phyloP scores from a whole-genome alignment of 2,888 invertebrate species.

The Vesta saturnalis region DNA sequence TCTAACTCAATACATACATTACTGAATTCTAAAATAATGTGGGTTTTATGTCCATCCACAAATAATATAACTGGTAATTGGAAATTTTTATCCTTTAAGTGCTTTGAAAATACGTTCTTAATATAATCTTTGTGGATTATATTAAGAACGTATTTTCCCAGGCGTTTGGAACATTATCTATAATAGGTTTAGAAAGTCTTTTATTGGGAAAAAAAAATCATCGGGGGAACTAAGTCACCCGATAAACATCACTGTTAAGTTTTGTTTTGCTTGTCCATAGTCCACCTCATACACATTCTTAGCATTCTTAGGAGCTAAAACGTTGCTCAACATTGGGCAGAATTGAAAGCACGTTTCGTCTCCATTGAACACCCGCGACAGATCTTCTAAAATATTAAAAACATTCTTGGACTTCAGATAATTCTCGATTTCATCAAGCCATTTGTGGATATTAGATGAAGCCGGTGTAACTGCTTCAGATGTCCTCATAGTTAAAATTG shows the following conservation, averaged over 20 bases:
- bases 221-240: conserved; percentile 50
- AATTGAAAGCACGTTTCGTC: conserved; percentile 54
- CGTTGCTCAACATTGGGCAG: conserved; percentile 50
- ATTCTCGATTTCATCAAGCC: neutral
- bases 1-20: conserved; percentile 38
- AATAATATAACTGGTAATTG: conserved; percentile 33
- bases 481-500: conserved; percentile 43
- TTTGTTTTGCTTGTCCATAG: conserved; percentile 48
- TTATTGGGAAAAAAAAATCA: conserved; percentile 56
- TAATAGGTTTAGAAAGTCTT: conserved; percentile 53
- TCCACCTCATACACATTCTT: conserved; percentile 52
- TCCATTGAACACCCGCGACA: conserved; percentile 51
- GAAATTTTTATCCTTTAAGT: conserved; percentile 23
- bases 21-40: conserved; percentile 39
- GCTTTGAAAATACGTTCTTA: conserved; percentile 28
- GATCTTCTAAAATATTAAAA: conserved; percentile 48
- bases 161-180: conserved; percentile 49
- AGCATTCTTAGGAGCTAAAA: conserved; percentile 37
- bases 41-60: conserved; percentile 39
- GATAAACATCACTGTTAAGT: conserved; percentile 54
- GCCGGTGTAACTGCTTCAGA: conserved; percentile 53
- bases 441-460: neutral
- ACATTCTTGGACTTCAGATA: conserved; percentile 35
- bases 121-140: conserved; percentile 57
- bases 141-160: conserved; percentile 60